A percentile compares a stretch with the other conserved stretches of the same genome.
Evolutionary conservation across 2,113 vertebrate species (phyloP).

Genomic region (human (Homo sapiens)): DNA sequence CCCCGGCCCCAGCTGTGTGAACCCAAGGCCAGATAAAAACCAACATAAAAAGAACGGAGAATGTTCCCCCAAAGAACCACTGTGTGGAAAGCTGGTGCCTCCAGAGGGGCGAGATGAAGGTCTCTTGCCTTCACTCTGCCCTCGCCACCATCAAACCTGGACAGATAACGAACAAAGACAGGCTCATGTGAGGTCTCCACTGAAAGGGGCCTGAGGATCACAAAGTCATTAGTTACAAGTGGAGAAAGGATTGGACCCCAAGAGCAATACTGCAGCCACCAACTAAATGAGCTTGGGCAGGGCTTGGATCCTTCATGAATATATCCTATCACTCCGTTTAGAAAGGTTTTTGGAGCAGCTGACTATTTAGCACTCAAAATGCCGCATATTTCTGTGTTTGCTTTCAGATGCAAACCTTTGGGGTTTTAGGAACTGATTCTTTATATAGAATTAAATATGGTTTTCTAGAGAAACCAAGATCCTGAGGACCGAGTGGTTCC

Average conservation of each 20-base stretch:
- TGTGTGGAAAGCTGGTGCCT: not conserved
- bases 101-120: not conserved
- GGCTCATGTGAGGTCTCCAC: not conserved
- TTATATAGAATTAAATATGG: not conserved
- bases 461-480: not conserved
- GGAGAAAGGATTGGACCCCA: not conserved
- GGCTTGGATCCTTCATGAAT: not conserved
- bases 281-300: too few relatives aligned
- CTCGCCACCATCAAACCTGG: not conserved
- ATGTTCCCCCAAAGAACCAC: not conserved
- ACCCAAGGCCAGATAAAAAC: constrained; percentile 59
- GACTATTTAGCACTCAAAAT: not conserved
- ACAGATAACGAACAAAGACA: not conserved
- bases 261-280: not conserved
- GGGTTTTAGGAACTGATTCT: constrained; percentile 30
- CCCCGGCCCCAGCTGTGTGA: constrained; percentile 56
- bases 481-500: not conserved
- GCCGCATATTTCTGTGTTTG: not conserved
- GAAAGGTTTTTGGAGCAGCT: not conserved
- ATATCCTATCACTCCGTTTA: not conserved
- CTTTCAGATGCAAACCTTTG: not conserved
- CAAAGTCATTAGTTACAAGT: not conserved
- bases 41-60: constrained; percentile 32
- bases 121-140: not conserved
- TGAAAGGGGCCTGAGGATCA: not conserved